phyloP scores from a whole-genome alignment of 2,888 invertebrate genomes.

The Theretra japonica region DNA sequence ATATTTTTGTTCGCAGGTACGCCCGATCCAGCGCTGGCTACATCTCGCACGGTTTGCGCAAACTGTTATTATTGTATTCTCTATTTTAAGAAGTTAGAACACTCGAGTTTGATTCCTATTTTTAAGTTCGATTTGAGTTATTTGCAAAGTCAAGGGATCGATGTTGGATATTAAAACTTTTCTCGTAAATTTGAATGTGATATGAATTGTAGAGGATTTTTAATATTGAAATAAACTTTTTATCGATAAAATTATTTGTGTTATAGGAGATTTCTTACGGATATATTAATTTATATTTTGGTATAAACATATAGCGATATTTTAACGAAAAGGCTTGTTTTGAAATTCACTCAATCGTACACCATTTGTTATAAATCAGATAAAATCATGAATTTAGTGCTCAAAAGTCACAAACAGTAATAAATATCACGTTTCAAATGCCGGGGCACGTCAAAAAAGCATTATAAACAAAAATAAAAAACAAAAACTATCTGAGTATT shows the following conservation, averaged over 20 bases:
- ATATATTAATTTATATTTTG: too few species aligned
- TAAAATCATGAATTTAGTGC: background rate
- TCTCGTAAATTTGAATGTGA: too few species aligned
- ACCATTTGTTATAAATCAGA: background rate
- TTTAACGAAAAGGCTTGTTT: background rate
- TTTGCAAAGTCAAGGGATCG: slow-evolving; percentile 2
- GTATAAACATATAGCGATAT: too few species aligned
- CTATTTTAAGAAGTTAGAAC: slow-evolving; percentile 15
- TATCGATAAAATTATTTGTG: too few species aligned
- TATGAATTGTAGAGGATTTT: too few species aligned
- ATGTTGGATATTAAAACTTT: background rate
- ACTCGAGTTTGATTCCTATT: slow-evolving; percentile 3
- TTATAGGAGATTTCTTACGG: too few species aligned
- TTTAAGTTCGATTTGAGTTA: background rate
- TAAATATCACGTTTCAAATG: slow-evolving; percentile 8
- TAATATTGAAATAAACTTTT: too few species aligned
- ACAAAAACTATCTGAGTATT: slow-evolving; percentile 7
- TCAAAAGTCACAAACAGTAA: background rate
- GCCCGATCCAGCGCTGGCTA: background rate
- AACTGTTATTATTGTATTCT: slow-evolving; percentile 10
- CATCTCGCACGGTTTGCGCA: slow-evolving; percentile 23
- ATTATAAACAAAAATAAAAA: background rate
- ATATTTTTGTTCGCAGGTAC: slow-evolving; percentile 26
- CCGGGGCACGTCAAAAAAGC: background rate
- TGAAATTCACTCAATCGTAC: background rate